These are phyloP conservation scores for Champsocephalus gunnari DNA, from an alignment of 2,797 vertebrate species.

Conservation along the genomic window DNA sequence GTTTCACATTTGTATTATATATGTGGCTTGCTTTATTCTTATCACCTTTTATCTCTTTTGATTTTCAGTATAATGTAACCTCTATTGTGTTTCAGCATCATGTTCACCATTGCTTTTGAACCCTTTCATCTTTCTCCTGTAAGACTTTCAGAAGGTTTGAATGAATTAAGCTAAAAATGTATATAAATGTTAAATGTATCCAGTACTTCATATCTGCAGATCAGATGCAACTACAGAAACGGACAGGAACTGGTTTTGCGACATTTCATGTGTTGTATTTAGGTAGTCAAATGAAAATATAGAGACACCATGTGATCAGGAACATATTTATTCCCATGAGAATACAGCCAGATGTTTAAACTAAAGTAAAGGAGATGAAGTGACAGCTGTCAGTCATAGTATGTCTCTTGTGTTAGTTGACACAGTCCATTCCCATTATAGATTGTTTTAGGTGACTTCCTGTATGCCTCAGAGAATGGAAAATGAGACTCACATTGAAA, in stretches of 20 bases:
- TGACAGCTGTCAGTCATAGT: conserved; percentile 49
- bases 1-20: background rate
- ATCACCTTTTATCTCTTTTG: too few species aligned
- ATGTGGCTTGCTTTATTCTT: too few species aligned
- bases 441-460: conserved; percentile 28
- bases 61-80: too few species aligned
- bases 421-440: conserved; percentile 44
- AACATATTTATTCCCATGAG: conserved; percentile 13
- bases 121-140: too few species aligned
- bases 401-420: conserved; percentile 28
- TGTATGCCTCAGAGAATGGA: conserved; percentile 23
- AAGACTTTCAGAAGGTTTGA: too few species aligned
- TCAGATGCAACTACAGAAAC: background rate
- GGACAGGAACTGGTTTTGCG: background rate
- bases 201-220: background rate
- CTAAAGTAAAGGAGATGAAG: conserved; percentile 26
- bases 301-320: background rate
- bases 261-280: background rate
- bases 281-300: background rate
- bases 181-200: background rate
- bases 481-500: conserved; percentile 7
- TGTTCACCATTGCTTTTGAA: too few species aligned
- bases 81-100: too few species aligned
- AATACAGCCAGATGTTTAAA: conserved; percentile 20
- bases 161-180: too few species aligned